Evolutionary conservation across 2,888 invertebrate species (phyloP).

Genomic region (Clitarchus hookeri): DNA sequence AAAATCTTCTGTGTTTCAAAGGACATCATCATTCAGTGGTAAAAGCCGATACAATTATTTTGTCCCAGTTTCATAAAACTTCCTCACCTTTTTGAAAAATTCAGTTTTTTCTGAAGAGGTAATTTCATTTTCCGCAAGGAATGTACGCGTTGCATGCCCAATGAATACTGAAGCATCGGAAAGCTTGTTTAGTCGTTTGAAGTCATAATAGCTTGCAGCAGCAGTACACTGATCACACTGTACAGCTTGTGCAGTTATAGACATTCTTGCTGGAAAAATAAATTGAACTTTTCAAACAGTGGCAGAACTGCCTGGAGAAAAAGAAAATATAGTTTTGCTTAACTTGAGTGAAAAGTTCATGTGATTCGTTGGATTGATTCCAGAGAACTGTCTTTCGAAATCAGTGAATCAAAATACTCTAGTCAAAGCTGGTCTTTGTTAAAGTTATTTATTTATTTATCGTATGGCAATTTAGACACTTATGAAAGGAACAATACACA

Average conservation of each 20-base stretch:
- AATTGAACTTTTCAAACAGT: background rate
- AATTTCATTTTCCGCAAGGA: background rate
- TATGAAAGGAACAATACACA: too few relatives aligned
- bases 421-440: background rate
- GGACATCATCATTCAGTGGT: slow-evolving; percentile 15
- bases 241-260: slow-evolving; percentile 23
- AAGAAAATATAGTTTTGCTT: background rate
- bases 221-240: background rate
- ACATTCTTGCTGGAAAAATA: slow-evolving; percentile 21
- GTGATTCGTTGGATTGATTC: background rate
- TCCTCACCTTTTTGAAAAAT: background rate
- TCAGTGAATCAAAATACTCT: background rate
- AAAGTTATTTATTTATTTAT: too few relatives aligned
- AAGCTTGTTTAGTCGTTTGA: slow-evolving; percentile 1
- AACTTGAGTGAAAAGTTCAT: background rate
- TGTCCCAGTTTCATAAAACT: background rate
- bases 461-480: too few relatives aligned
- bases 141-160: background rate
- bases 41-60: background rate
- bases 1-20: background rate
- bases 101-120: background rate
- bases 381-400: background rate
- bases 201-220: background rate
- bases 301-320: slow-evolving; percentile 17
- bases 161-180: slow-evolving; percentile 5